phyloP scores from a whole-genome alignment of 92 coral and sea anemone genomes.

The Zoanthus sansibaricus region DNA sequence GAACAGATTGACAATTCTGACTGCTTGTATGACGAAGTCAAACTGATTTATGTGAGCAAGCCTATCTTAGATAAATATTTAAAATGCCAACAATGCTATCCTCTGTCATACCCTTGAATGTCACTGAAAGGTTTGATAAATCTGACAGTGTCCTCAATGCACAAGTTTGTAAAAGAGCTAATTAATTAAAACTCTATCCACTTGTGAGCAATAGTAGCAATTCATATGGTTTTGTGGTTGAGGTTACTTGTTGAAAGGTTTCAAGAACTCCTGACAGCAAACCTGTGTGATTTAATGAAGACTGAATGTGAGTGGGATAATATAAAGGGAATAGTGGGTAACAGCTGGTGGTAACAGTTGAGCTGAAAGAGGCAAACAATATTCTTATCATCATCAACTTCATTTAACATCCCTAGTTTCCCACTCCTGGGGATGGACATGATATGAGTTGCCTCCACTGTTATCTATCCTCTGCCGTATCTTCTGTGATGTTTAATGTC shows the following conservation, averaged over 20 bases:
- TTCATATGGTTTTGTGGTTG: slow-evolving; percentile 34
- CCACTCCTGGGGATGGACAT: too few species aligned
- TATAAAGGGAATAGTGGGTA: slow-evolving; percentile 33
- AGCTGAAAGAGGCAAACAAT: background rate
- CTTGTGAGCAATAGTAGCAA: background rate
- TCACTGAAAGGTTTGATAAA: slow-evolving; percentile 59
- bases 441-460: too few species aligned
- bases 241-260: slow-evolving; percentile 45
- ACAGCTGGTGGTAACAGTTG: background rate
- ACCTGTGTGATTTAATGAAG: slow-evolving; percentile 24
- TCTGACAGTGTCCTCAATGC: slow-evolving; percentile 58
- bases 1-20: slow-evolving; percentile 8
- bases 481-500: too few species aligned
- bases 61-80: slow-evolving; percentile 43
- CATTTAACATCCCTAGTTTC: too few species aligned
- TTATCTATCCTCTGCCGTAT: too few species aligned
- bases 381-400: too few species aligned
- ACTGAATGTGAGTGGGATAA: slow-evolving; percentile 42
- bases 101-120: slow-evolving; percentile 35
- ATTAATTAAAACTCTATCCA: slow-evolving; percentile 37
- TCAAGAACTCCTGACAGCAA: slow-evolving; percentile 40
- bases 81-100: slow-evolving; percentile 17
- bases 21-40: background rate
- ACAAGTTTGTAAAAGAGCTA: slow-evolving; percentile 42
- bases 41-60: slow-evolving; percentile 22